Conservation (phyloP, 2,113 vertebrate genomes). For the Oreochromis niloticus region DNA sequence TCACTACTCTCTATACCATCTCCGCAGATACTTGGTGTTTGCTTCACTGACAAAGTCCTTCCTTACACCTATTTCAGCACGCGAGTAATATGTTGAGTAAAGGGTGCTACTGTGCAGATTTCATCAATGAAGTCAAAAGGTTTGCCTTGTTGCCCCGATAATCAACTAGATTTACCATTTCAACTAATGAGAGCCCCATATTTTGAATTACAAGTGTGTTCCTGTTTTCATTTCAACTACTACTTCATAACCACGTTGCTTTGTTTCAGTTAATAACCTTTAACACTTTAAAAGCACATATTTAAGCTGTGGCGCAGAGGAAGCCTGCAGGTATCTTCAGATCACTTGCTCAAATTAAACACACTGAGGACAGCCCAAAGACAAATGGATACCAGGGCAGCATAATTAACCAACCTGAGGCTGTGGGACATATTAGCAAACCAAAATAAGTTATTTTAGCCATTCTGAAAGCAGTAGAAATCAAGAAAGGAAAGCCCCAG, state of each 20-base stretch:
- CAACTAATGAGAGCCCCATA: neutral
- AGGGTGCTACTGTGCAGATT: neutral
- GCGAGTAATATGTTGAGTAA: neutral
- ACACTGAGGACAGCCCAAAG: conserved; percentile 47
- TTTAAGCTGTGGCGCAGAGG: conserved; percentile 19
- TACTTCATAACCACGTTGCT: neutral
- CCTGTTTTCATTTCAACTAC: neutral
- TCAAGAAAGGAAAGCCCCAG: neutral
- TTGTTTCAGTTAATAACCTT: conserved; percentile 46
- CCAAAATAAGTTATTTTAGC: conserved; percentile 20
- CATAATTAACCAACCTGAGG: conserved; percentile 41
- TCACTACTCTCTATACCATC: conserved; percentile 25
- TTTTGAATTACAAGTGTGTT: neutral
- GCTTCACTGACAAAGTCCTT: conserved; percentile 21
- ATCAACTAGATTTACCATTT: neutral
- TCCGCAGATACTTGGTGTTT: conserved; percentile 15
- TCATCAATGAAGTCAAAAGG: neutral
- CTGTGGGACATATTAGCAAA: conserved; percentile 12
- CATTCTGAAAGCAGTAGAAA: neutral
- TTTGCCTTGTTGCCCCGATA: neutral
- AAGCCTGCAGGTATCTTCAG: conserved; percentile 40
- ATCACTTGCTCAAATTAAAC: conserved; percentile 46
- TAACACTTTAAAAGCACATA: conserved; percentile 17
- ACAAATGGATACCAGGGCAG: conserved; percentile 21
- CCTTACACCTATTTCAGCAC: neutral